Evolutionary conservation across 2,888 invertebrate species (phyloP), one percentile per base, ranked within the genome.

Genomic region (Mythimna loreyi): DNA sequence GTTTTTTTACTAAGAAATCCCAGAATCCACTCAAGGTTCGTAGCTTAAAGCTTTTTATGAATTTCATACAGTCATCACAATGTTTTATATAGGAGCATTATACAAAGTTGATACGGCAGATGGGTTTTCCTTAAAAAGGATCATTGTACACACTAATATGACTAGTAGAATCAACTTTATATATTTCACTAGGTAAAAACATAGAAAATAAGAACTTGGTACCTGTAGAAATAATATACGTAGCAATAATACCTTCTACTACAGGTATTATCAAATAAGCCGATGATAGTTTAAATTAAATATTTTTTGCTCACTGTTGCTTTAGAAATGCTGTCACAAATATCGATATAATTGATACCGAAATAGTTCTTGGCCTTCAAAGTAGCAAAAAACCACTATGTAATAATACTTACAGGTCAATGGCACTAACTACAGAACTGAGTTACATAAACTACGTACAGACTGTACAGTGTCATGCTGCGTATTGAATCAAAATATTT

Each of bases 331-430:
- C 55, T 60, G 47, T 47, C 13, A 59, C 47, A 43, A 67, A 59
- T 58, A 67, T 78, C n/a, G 25, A 55, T 72, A 55, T 30, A 25
- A 66, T 55, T 50, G 50, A 52, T 68, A 61, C 21, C 4, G 64
- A 59, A 60, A 55, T 25, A 63, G n/a, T 63, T 72, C 40, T 52
- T 55, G 55, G 49, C 55, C 63, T 63, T 72, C 45, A 67, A 30
- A 33, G 50, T 23, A 68, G 43, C 59, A 80, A 75, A 81, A 75
- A 74, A 55, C 9, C 13, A 28, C 3, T 52, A 30, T 16, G 67
- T 62, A 50, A 61, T 64, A 60, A 61, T 72, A 62, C 64, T 62
- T 49, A 64, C 79, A 71, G 75, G 77, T 83, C 78, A 81, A 67
- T 80, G 57, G 56, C 72, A 75, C 76, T 63, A 64, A 83, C 67